Percentiles rank a stretch among this genome's conserved stretches.
These are phyloP conservation scores for Semnornis frantzii DNA, from an alignment of 2,113 vertebrate genomes.

Conservation along the genomic window DNA sequence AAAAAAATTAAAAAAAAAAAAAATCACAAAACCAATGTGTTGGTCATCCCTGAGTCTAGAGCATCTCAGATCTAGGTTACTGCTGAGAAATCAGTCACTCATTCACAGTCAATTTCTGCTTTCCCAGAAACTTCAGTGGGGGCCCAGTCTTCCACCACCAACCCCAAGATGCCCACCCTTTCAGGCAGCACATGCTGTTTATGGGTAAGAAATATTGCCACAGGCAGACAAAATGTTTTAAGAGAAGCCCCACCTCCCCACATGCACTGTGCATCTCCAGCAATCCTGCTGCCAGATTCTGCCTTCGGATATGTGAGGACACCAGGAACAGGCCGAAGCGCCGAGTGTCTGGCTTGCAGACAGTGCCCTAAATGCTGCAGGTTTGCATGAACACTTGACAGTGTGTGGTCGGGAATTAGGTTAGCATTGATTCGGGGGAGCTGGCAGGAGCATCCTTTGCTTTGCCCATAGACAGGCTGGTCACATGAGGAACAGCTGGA, in stretches of 20 bases:
- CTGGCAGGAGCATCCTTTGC: constrained; percentile 30
- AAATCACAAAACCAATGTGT: not conserved
- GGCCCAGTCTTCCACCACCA: not conserved
- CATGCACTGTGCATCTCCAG: fast-evolving
- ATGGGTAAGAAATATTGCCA: not conserved
- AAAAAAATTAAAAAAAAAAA: too few species aligned
- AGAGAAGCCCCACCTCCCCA: not conserved
- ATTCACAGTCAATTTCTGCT: not conserved
- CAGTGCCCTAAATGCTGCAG: not conserved
- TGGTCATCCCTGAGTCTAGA: not conserved
- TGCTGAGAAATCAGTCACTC: not conserved
- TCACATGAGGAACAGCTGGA: constrained; percentile 69
- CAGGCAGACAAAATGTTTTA: not conserved
- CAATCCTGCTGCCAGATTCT: not conserved
- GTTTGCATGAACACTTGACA: not conserved
- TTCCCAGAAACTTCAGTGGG: not conserved
- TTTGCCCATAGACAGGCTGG: constrained; percentile 1
- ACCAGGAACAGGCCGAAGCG: fast-evolving
- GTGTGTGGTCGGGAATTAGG: constrained; percentile 1
- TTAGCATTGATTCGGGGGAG: not conserved
- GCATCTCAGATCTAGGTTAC: not conserved
- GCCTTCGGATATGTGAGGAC: not conserved
- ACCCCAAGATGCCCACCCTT: not conserved
- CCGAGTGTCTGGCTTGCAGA: not conserved
- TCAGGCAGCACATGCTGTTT: not conserved